Conservation (phyloP, 2,888 invertebrate species). For the Acanthosepion lycidas region DNA sequence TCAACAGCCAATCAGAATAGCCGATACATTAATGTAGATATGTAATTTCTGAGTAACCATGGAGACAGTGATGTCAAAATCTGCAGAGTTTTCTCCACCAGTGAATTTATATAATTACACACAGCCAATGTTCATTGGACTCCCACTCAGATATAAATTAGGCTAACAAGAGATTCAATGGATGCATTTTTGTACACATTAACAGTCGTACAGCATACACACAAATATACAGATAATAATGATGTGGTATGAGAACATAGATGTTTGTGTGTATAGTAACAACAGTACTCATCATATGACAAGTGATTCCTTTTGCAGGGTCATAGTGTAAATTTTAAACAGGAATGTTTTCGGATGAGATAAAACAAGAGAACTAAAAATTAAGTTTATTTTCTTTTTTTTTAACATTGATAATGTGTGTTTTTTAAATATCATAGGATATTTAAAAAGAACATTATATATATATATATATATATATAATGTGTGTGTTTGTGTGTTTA, state of each 20-base stretch:
- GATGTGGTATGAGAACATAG: not conserved
- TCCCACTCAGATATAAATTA: constrained; percentile 39
- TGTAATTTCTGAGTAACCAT: constrained; percentile 45
- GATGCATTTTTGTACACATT: not conserved
- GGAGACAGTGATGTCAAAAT: constrained; percentile 43
- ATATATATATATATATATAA: too few species aligned
- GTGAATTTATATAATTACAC: constrained; percentile 9
- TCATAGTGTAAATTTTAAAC: too few species aligned
- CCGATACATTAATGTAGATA: constrained; percentile 38
- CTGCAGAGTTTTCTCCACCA: constrained; percentile 36
- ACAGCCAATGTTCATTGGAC: constrained; percentile 23
- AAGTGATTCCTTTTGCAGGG: too few species aligned
- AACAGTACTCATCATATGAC: not conserved
- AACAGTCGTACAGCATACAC: not conserved
- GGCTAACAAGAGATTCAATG: not conserved
- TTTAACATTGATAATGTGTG: too few species aligned
- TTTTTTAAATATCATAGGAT: too few species aligned
- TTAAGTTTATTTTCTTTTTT: too few species aligned
- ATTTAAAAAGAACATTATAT: too few species aligned
- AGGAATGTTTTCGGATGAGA: too few species aligned
- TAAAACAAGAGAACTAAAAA: too few species aligned
- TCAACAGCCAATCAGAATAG: constrained; percentile 43
- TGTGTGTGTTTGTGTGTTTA: too few species aligned
- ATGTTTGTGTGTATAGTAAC: not conserved
- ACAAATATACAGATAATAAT: not conserved